These are phyloP conservation scores for Rhipidura dahli DNA, from an alignment of 2,113 vertebrate genomes.

Conservation along the genomic window DNA sequence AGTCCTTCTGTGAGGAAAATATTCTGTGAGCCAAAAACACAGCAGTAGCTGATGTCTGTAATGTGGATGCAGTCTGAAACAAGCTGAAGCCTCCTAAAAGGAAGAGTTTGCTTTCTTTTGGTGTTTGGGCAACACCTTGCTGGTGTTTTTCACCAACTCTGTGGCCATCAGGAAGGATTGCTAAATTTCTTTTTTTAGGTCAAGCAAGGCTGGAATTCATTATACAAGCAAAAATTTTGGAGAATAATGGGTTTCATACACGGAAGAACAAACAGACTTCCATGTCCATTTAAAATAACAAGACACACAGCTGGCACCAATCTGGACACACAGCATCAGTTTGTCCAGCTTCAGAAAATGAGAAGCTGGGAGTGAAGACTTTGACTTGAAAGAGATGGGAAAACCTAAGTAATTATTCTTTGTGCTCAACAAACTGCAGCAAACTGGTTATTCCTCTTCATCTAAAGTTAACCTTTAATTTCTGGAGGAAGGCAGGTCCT, in stretches of 20 bases:
- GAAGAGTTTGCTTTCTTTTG: not conserved
- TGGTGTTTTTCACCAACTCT: not conserved
- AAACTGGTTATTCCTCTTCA: not conserved
- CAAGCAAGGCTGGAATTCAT: not conserved
- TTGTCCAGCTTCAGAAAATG: not conserved
- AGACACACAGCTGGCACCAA: not conserved
- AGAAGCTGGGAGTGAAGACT: not conserved
- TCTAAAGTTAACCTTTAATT: not conserved
- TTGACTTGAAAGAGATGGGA: not conserved
- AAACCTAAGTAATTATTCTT: not conserved
- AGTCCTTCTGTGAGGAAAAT: not conserved
- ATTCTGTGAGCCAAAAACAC: fast-evolving
- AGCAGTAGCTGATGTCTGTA: not conserved
- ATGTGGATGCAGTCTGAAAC: not conserved
- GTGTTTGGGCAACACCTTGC: not conserved
- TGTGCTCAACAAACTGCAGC: not conserved
- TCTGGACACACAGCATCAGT: not conserved
- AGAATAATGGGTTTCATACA: not conserved
- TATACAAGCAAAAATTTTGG: not conserved
- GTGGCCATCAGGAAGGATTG: not conserved
- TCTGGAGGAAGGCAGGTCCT: not conserved
- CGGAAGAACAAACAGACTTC: not conserved
- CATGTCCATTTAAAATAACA: not conserved
- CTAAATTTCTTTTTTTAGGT: not conserved
- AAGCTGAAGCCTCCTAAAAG: not conserved